Conservation (phyloP, 2,113 vertebrate species). For the Nesospiza acunhae region DNA sequence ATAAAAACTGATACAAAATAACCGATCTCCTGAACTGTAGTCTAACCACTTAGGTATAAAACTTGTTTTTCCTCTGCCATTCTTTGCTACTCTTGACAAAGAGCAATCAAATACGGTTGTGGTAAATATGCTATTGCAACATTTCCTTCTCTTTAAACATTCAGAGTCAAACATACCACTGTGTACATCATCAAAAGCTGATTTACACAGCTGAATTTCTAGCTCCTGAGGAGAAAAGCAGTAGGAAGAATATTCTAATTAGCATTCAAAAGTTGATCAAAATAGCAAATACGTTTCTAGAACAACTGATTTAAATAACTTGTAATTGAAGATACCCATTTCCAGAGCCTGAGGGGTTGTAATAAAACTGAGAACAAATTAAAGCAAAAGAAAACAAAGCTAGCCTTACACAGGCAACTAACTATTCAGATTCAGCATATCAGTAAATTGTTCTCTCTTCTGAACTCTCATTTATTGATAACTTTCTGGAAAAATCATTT, state of each 20-base stretch:
- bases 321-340: constrained; percentile 32
- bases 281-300: constrained; percentile 4
- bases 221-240: constrained; percentile 33
- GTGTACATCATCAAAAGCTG: constrained; percentile 51
- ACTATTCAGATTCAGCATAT: neutral
- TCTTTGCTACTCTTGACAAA: neutral
- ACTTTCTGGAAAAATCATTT: neutral
- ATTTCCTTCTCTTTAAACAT: neutral
- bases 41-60: neutral
- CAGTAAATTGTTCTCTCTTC: neutral
- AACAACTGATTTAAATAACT: constrained; percentile 48
- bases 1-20: neutral
- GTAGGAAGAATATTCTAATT: constrained; percentile 23
- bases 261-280: constrained; percentile 47
- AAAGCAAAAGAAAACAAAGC: neutral
- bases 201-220: constrained; percentile 45
- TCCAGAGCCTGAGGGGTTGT: neutral
- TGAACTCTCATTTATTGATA: neutral
- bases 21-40: neutral
- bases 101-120: neutral
- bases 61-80: neutral
- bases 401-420: neutral
- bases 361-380: constrained; percentile 27
- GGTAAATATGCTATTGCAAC: neutral
- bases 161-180: constrained; percentile 9